Evolutionary conservation across 2,113 vertebrate species (phyloP).

Genomic region (Chionomys nivalis): DNA sequence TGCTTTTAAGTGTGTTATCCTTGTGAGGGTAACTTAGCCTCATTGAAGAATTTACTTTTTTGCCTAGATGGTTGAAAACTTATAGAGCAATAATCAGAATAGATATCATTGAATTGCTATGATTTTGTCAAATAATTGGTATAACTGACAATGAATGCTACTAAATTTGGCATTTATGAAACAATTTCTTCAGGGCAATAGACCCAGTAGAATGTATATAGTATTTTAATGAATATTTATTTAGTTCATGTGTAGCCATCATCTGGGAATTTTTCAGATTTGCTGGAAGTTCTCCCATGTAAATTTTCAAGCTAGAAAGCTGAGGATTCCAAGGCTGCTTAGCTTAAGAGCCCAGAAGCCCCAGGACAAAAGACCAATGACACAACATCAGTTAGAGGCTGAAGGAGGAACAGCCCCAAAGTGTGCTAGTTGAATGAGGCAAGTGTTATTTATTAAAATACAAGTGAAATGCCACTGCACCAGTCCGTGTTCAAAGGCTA

Average conservation of each 20-base stretch:
- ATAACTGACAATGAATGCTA: not conserved
- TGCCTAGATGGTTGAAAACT: not conserved
- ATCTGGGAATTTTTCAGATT: not conserved
- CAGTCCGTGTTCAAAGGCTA: not conserved
- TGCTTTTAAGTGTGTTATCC: not conserved
- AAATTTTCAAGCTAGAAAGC: not conserved
- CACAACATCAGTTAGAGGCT: not conserved
- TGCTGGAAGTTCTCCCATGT: not conserved
- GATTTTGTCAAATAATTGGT: not conserved
- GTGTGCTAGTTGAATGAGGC: not conserved
- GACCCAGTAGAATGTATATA: not conserved
- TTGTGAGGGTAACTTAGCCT: not conserved
- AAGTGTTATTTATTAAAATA: too few relatives aligned
- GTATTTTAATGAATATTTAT: not conserved
- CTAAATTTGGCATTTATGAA: not conserved
- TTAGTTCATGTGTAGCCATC: accelerated
- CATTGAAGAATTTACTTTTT: not conserved
- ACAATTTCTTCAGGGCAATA: not conserved
- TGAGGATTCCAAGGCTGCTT: not conserved
- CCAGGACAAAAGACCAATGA: not conserved
- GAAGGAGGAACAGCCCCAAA: not conserved
- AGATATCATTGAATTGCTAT: not conserved
- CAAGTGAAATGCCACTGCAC: too few relatives aligned
- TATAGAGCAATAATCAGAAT: not conserved
- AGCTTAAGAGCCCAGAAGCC: not conserved